Percentiles rank a stretch among this genome's conserved stretches.
Evolutionary conservation across 2,888 invertebrate species (phyloP).

Genomic region (Incurvaria masculella): DNA sequence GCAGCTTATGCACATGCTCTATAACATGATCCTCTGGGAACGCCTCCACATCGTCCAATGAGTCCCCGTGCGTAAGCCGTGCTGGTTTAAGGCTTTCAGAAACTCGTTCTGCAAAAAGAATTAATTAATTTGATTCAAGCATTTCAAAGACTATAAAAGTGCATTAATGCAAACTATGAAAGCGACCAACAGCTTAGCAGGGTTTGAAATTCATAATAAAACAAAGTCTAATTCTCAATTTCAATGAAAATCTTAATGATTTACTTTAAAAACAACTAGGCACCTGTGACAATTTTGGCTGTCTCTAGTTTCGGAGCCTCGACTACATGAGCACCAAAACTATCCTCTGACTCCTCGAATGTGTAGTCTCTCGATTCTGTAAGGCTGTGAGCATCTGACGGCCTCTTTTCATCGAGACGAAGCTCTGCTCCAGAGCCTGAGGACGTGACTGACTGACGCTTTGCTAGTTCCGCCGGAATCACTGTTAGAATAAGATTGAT

Average conservation of each 20-base stretch:
- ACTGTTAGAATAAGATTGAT: background rate
- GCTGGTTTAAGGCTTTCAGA: slow-evolving; percentile 24
- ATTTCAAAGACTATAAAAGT: no score
- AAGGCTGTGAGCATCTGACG: slow-evolving; percentile 48
- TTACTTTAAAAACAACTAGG: no score
- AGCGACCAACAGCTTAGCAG: no score
- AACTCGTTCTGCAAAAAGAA: background rate
- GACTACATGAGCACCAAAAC: slow-evolving; percentile 37
- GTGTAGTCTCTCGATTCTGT: slow-evolving; percentile 53
- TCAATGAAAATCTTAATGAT: no score
- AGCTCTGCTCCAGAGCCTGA: slow-evolving; percentile 44
- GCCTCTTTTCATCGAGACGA: slow-evolving; percentile 44
- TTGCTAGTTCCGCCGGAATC: slow-evolving; percentile 26
- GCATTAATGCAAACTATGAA: no score
- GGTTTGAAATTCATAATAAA: no score
- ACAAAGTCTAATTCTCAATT: no score
- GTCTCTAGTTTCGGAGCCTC: slow-evolving; percentile 31
- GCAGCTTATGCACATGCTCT: slow-evolving; percentile 45
- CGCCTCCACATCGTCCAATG: slow-evolving; percentile 51
- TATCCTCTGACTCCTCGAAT: slow-evolving; percentile 53
- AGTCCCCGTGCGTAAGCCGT: slow-evolving; percentile 45
- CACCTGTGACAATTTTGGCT: slow-evolving; percentile 7
- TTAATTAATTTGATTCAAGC: no score
- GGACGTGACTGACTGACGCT: slow-evolving; percentile 48
- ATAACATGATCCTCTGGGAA: slow-evolving; percentile 49